Percentiles rank a stretch among this genome's conserved stretches.
These are phyloP conservation scores for Sphinx pinastri DNA, from an alignment of 2,888 invertebrate genomes.

Conservation along the genomic window DNA sequence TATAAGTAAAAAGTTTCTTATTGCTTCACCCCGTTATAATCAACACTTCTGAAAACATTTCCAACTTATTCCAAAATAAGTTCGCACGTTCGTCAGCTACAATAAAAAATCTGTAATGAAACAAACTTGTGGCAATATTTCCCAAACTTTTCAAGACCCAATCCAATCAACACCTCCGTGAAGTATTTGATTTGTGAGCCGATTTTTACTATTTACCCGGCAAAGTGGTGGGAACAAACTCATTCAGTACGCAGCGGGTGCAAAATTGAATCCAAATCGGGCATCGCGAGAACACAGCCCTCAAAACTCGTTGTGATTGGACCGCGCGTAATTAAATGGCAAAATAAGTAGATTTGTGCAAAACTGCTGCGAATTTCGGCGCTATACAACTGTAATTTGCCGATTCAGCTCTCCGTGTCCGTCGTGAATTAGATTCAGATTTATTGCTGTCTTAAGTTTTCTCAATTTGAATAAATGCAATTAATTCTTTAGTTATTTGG, in stretches of 20 bases:
- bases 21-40: too few relatives aligned
- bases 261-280: constrained; percentile 26
- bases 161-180: constrained; percentile 22
- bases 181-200: constrained; percentile 6
- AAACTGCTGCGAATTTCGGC: constrained; percentile 6
- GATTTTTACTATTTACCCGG: constrained; percentile 4
- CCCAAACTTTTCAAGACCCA: constrained; percentile 17
- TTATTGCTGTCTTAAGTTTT: constrained; percentile 17
- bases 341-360: constrained; percentile 16
- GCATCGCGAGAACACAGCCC: constrained; percentile 1
- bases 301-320: background rate
- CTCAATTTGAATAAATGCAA: constrained; percentile 7
- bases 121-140: constrained; percentile 17
- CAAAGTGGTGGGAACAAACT: constrained; percentile 9
- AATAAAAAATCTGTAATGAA: constrained; percentile 8
- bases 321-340: constrained; percentile 6
- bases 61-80: background rate
- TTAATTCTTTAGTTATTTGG: constrained; percentile 4
- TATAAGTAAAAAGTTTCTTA: too few relatives aligned
- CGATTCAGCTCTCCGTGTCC: constrained; percentile 4
- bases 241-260: constrained; percentile 27
- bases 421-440: constrained; percentile 15
- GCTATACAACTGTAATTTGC: constrained; percentile 17
- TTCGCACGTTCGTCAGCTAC: background rate
- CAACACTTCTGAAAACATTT: background rate